phyloP scores from a whole-genome alignment of 2,113 vertebrate species.

The Semicossyphus pulcher region DNA sequence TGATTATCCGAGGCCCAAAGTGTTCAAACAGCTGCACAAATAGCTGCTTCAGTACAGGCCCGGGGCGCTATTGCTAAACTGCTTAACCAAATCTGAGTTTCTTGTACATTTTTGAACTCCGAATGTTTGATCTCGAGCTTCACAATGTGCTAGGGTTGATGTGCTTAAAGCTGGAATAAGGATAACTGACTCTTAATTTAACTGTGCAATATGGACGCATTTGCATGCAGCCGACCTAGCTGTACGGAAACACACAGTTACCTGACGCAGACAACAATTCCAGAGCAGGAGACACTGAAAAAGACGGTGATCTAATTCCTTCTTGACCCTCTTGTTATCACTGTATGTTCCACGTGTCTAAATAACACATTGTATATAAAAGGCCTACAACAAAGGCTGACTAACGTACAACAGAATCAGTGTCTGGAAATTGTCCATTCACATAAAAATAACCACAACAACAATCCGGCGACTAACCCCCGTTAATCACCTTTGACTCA shows the following conservation, averaged over 20 bases:
- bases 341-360: neutral
- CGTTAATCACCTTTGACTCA: constrained; percentile 59
- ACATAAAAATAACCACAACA: constrained; percentile 17
- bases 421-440: constrained; percentile 31
- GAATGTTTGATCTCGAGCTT: constrained; percentile 12
- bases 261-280: constrained; percentile 64
- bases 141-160: neutral
- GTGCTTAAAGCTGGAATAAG: constrained; percentile 3
- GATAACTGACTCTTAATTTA: constrained; percentile 50
- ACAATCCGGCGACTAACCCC: neutral
- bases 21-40: constrained; percentile 41
- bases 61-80: constrained; percentile 25
- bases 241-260: constrained; percentile 81
- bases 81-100: neutral
- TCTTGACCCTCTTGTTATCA: constrained; percentile 14
- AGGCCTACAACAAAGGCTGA: neutral
- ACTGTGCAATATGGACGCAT: constrained; percentile 44
- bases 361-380: constrained; percentile 21
- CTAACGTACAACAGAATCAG: constrained; percentile 21
- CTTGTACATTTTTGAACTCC: constrained; percentile 16
- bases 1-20: constrained; percentile 39
- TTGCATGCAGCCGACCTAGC: constrained; percentile 55
- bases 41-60: constrained; percentile 17
- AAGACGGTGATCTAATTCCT: constrained; percentile 40
- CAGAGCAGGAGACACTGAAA: constrained; percentile 31